phyloP scores from a whole-genome alignment of 2,888 invertebrate species.

The Netelia melanura region DNA sequence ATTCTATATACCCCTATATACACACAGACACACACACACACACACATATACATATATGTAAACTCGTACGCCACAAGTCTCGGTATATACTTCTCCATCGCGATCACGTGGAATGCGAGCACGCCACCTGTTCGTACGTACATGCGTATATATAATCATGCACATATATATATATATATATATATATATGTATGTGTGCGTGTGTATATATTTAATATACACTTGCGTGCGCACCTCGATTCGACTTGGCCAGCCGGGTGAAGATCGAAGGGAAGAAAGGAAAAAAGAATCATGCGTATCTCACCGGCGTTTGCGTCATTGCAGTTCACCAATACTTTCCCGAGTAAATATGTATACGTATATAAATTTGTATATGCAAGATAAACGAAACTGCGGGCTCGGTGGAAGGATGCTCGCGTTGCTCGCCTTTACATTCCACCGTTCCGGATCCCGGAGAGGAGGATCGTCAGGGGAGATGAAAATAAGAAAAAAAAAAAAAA shows the following conservation, averaged over 20 bases:
- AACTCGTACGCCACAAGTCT: not conserved
- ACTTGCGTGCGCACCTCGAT: slow-evolving; percentile 9
- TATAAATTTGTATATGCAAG: not conserved
- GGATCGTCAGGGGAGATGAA: slow-evolving; percentile 60
- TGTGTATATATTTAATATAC: slow-evolving; percentile 4
- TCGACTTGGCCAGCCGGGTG: slow-evolving; percentile 12
- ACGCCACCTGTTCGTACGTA: slow-evolving; percentile 74
- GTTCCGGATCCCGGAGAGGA: slow-evolving; percentile 62
- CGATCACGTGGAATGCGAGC: slow-evolving; percentile 73
- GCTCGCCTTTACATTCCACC: slow-evolving; percentile 79
- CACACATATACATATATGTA: not conserved
- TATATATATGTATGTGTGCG: no score
- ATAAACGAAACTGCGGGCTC: not conserved
- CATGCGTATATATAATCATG: slow-evolving; percentile 8
- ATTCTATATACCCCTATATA: not conserved
- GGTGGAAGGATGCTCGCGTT: slow-evolving; percentile 68
- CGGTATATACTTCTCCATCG: slow-evolving; percentile 31
- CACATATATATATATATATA: no score
- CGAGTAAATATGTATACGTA: not conserved
- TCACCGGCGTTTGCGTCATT: slow-evolving; percentile 63
- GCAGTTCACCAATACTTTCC: slow-evolving; percentile 24
- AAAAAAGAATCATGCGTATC: slow-evolving; percentile 34
- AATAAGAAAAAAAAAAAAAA: slow-evolving; percentile 9
- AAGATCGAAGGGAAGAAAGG: slow-evolving; percentile 31
- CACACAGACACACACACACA: not conserved